Evolutionary conservation across 37 sponge, comb jelly and placozoan species (phyloP).

Genomic region (Halichondria panicea): DNA sequence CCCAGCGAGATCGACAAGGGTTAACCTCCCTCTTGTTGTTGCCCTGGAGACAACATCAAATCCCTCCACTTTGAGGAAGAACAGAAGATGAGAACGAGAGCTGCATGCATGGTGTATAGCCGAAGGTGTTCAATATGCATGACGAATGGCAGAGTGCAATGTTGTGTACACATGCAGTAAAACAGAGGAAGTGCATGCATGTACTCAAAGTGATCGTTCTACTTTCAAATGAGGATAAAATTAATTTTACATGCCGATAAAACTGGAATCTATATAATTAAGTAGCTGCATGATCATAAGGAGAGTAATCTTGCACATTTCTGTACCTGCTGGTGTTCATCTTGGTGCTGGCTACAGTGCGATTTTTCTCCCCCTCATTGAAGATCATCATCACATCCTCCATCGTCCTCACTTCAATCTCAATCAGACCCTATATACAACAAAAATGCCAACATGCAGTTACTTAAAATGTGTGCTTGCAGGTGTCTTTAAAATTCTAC

Average conservation of each 20-base stretch:
- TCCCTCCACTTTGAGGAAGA: constrained; percentile 61
- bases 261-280: too few species aligned
- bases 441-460: constrained; percentile 1
- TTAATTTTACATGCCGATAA: too few species aligned
- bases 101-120: too few species aligned
- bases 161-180: too few species aligned
- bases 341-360: constrained; percentile 74
- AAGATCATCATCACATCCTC: constrained; percentile 66
- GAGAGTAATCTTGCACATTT: too few species aligned
- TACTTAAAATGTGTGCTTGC: background rate
- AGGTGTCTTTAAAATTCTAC: background rate
- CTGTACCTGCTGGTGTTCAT: constrained; percentile 85
- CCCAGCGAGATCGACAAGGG: constrained; percentile 82
- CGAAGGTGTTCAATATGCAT: too few species aligned
- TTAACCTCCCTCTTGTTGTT: constrained; percentile 59
- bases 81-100: constrained; percentile 79
- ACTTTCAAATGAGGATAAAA: too few species aligned
- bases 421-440: constrained; percentile 58
- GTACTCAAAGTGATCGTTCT: too few species aligned
- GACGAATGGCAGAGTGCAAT: too few species aligned
- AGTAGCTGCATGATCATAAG: too few species aligned
- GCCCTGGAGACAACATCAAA: constrained; percentile 57
- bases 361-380: constrained; percentile 64
- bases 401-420: constrained; percentile 59
- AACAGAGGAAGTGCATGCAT: too few species aligned